Evolutionary conservation across 2,797 vertebrate genomes (phyloP), one percentile per base, ranked within the genome.

Genomic region (Enteromius fasciolatus): DNA sequence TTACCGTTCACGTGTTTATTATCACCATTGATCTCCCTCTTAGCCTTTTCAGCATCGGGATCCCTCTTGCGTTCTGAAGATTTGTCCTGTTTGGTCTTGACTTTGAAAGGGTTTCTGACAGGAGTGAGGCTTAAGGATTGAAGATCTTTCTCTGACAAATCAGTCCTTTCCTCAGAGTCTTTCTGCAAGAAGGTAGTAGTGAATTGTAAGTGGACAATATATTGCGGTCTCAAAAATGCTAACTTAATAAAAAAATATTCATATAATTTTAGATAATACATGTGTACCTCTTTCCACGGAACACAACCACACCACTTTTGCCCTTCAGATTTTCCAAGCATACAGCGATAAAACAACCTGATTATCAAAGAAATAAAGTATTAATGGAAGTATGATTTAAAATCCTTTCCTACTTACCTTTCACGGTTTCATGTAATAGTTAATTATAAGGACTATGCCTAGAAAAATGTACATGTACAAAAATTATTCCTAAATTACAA

Each of bases 271-370:
- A 41, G 77, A 72, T 12, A 74, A 48, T 17, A 50, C 54, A 25
- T 69, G 0, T 88, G 91, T 96, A 98, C 97, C 94, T 94, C 89
- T 54, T 67, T 91, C 97, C 97, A 99, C 0, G 95, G 96, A 33
- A 99, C 10, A 1, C 68, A 94, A 85, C 97, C 97, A 91, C 98
- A 99, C 97, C 97, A 99, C 76, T 85, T 94, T 86, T 95, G 95
- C 48, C 94, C 94, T 10, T 92, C 90, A 10, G 87, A 76, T 88
- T 97, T 97, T 81, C 95, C 95, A 67, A 87, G 74, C 79, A 91
- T 17, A 80, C 98, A 99, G 14, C 97, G 94, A 90, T 95, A 99
- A 87, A 94, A 95, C 86, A 99, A 90, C 84, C 98, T 99, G 87
- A n/a, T 50, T 7, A 11, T 72, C 23, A 61, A 20, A 74, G 0